These are phyloP conservation scores for Sympetrum striolatum DNA, from an alignment of 2,888 invertebrate species.

Conservation along the genomic window DNA sequence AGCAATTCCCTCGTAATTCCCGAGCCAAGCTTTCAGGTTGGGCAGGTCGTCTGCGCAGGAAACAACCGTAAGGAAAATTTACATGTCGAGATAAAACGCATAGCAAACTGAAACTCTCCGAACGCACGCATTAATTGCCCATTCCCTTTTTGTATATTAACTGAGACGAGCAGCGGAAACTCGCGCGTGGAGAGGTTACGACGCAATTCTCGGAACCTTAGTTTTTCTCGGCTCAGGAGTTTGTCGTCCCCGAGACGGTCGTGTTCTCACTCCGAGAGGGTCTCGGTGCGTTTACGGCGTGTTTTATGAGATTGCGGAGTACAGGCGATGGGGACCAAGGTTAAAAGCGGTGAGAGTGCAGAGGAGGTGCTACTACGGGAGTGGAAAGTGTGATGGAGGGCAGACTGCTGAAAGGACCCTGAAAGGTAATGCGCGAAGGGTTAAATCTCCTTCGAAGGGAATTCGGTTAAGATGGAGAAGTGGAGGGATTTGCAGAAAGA, in stretches of 20 bases:
- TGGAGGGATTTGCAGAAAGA: neutral
- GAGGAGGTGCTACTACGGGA: neutral
- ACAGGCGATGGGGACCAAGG: neutral
- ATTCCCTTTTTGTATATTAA: neutral
- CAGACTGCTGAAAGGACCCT: neutral
- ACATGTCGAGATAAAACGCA: too few relatives aligned
- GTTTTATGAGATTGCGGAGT: neutral
- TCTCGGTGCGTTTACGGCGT: neutral
- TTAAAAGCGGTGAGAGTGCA: neutral
- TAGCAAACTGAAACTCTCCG: neutral
- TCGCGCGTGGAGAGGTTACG: neutral
- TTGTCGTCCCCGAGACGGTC: neutral
- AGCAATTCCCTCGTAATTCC: too few relatives aligned
- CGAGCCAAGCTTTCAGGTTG: too few relatives aligned
- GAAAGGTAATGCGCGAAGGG: neutral
- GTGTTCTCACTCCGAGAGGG: neutral
- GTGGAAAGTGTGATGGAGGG: neutral
- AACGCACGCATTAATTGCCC: neutral
- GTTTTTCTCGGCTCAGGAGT: neutral
- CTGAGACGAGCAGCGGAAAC: too few relatives aligned
- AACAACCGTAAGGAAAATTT: too few relatives aligned
- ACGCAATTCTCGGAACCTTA: neutral
- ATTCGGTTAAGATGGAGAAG: neutral
- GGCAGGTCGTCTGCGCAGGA: too few relatives aligned
- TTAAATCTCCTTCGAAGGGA: neutral